Evolutionary conservation across 2,113 vertebrate genomes (phyloP).

Genomic region (Brachirus orientalis): DNA sequence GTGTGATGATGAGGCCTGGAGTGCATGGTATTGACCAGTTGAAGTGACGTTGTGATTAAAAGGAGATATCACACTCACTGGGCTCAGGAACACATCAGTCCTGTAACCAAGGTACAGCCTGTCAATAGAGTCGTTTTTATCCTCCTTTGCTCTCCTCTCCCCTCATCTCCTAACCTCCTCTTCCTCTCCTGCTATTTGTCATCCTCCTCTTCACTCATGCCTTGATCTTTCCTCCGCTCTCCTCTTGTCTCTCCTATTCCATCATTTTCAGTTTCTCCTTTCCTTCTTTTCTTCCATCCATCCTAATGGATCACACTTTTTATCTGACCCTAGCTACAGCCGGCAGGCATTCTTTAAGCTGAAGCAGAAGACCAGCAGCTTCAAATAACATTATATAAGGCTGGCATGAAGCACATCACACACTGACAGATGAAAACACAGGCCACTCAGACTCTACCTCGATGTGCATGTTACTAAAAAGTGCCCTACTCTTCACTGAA

Average conservation of each 20-base stretch:
- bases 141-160: slow-evolving; percentile 27
- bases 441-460: slow-evolving; percentile 54
- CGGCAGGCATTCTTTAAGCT: slow-evolving; percentile 68
- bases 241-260: slow-evolving; percentile 10
- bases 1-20: slow-evolving; percentile 63
- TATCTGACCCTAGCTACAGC: slow-evolving; percentile 79
- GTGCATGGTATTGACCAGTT: slow-evolving; percentile 72
- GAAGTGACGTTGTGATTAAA: slow-evolving; percentile 78
- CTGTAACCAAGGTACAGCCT: slow-evolving; percentile 55
- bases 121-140: slow-evolving; percentile 74
- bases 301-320: slow-evolving; percentile 78
- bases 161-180: background rate
- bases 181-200: slow-evolving; percentile 7
- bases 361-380: slow-evolving; percentile 66
- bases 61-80: slow-evolving; percentile 72
- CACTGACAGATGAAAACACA: slow-evolving; percentile 71
- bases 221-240: slow-evolving; percentile 24
- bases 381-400: slow-evolving; percentile 77
- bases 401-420: slow-evolving; percentile 71
- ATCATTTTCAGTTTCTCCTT: background rate
- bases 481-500: slow-evolving; percentile 37
- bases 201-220: slow-evolving; percentile 21
- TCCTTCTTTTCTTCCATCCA: slow-evolving; percentile 60
- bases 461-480: slow-evolving; percentile 59
- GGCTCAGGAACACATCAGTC: slow-evolving; percentile 74